Evolutionary conservation across 2,888 invertebrate species (phyloP), one percentile per base, ranked within the genome.

Genomic region (Operophtera brumata): DNA sequence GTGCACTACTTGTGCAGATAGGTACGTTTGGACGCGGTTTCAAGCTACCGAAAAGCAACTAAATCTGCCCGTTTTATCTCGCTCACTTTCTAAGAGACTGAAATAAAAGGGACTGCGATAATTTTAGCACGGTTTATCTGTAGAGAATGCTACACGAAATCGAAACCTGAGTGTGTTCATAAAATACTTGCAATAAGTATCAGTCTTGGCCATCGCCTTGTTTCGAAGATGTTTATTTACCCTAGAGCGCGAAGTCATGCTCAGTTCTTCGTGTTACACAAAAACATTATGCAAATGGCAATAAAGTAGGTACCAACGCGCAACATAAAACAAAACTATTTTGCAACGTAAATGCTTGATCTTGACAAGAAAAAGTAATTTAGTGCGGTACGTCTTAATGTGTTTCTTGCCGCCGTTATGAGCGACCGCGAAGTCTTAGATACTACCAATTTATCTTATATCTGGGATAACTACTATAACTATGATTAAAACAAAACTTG

Each of bases 351-450:
- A 61, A 39, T 46, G 46, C 52, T 43, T 51, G 59, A 64, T 64
- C 57, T 60, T 62, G 59, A 60, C 60, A 60, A 55, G 44, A 55
- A 59, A 59, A 54, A 34, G 55, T 57, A 54, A 61, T 57, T 40
- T 44, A 44, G 43, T 36, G 20, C 30, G 42, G n/a, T 37, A 9
- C 34, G 34, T 30, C 13, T 7, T 51, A 51, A 50, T 39, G 46
- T 6, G 32, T 34, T 55, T 40, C 50, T 55, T 56, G 51, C 47
- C 42, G 11, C 49, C 13, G 32, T 36, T 26, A 30, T 26, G 20
- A 30, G 37, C 66, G 25, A 10, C 35, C 25, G 36, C 12, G 79
- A 77, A 13, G 44, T 20, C 44, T 39, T 47, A 0, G 36, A 36
- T 8, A 8, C 12, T 13, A 13, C 8, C 7, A 13, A 7, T 40